These are phyloP conservation scores for Sialis fuliginosa DNA, from an alignment of 2,888 invertebrate genomes.

Conservation along the genomic window DNA sequence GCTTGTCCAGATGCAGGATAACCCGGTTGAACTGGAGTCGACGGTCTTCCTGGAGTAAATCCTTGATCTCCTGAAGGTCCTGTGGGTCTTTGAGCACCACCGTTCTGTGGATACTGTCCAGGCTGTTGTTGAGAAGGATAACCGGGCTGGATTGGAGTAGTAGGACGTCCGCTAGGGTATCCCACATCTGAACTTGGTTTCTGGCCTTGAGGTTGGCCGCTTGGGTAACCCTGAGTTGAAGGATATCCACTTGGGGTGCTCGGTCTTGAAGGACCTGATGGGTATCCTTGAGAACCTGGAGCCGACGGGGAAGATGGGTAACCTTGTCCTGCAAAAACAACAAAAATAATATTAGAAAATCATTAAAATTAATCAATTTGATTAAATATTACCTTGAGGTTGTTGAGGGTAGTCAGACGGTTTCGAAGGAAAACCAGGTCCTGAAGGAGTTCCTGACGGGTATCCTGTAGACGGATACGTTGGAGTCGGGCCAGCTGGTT, in stretches of 20 bases:
- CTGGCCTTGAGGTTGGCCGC: constrained; percentile 1
- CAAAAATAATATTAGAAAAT: constrained; percentile 10
- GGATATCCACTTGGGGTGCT: constrained; percentile 12
- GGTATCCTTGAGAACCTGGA: constrained; percentile 16
- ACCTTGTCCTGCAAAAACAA: constrained; percentile 10
- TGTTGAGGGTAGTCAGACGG: constrained; percentile 7
- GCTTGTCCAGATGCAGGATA: constrained; percentile 12
- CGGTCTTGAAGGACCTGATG: constrained; percentile 10
- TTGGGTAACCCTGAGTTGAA: constrained; percentile 9
- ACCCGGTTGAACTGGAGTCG: constrained; percentile 13
- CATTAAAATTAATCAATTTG: constrained; percentile 5
- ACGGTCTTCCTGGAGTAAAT: constrained; percentile 1
- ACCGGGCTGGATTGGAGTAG: constrained; percentile 6
- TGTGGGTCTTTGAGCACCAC: constrained; percentile 16
- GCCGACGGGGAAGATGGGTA: constrained; percentile 12
- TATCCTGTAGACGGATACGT: constrained; percentile 14
- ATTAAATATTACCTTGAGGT: not conserved
- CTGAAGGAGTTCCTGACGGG: constrained; percentile 13
- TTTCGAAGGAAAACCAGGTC: constrained; percentile 9
- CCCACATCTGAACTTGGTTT: constrained; percentile 7
- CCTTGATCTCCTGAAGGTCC: constrained; percentile 9
- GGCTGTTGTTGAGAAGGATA: constrained; percentile 12
- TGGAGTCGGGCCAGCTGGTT: constrained; percentile 13
- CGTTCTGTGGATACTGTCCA: constrained; percentile 13
- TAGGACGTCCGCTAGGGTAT: constrained; percentile 10